Evolutionary conservation across 2,113 vertebrate genomes (phyloP).

Genomic region (Nestor notabilis): DNA sequence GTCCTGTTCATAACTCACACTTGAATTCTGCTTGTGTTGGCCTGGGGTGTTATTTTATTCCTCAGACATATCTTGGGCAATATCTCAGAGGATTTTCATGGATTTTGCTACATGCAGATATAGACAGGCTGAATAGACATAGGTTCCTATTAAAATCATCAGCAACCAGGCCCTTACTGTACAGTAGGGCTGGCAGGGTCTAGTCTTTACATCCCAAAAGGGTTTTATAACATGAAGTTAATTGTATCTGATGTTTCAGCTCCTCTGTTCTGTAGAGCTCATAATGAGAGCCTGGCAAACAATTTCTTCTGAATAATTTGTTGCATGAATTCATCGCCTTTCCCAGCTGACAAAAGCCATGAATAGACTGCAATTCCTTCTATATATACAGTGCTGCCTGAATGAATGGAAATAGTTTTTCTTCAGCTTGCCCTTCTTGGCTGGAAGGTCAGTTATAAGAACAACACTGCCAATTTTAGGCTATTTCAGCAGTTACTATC

Average conservation of each 20-base stretch:
- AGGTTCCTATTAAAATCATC: neutral
- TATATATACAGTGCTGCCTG: neutral
- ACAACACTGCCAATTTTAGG: neutral
- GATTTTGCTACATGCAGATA: neutral
- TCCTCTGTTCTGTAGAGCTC: slow-evolving; percentile 9
- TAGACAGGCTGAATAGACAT: neutral
- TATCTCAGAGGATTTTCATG: neutral
- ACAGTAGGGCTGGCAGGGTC: neutral
- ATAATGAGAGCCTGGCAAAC: slow-evolving; percentile 37
- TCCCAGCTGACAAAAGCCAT: neutral
- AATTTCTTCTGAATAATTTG: slow-evolving; percentile 41
- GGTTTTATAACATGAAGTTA: slow-evolving; percentile 38
- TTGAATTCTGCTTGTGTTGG: neutral
- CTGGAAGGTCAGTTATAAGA: neutral
- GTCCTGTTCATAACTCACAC: neutral
- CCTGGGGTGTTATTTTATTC: neutral
- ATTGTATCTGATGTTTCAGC: slow-evolving; percentile 25
- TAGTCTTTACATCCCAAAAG: neutral
- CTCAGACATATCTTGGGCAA: neutral
- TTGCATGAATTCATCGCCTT: slow-evolving; percentile 8
- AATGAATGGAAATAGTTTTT: neutral
- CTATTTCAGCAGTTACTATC: neutral
- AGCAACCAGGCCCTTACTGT: neutral
- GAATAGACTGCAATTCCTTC: neutral
- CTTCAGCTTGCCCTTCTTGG: neutral